phyloP scores from a whole-genome alignment of 1,140 invertebrate species.

The Pararge aegeria region DNA sequence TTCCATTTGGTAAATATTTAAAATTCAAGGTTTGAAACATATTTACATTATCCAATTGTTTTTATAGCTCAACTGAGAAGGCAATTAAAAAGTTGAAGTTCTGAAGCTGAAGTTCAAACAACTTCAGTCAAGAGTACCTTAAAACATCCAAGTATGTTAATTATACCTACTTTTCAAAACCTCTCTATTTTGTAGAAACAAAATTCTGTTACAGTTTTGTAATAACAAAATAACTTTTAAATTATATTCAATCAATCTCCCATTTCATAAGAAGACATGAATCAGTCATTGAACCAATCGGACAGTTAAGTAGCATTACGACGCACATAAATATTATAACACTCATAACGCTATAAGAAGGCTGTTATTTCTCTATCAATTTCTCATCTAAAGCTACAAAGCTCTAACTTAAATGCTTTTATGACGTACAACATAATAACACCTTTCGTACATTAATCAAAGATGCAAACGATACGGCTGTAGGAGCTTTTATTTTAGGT shows the following conservation, averaged over 20 bases:
- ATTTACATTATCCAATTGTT: too few relatives aligned
- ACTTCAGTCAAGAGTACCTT: too few relatives aligned
- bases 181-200: too few relatives aligned
- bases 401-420: background rate
- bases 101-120: too few relatives aligned
- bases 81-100: too few relatives aligned
- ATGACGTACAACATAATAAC: slow-evolving; percentile 1
- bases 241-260: background rate
- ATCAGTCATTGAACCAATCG: background rate
- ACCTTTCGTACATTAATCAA: background rate
- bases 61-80: too few relatives aligned
- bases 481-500: background rate
- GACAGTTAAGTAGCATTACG: background rate
- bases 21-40: too few relatives aligned
- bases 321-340: background rate
- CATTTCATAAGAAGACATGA: background rate
- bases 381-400: slow-evolving; percentile 3
- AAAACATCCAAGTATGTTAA: too few relatives aligned
- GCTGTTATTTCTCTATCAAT: slow-evolving; percentile 2
- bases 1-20: too few relatives aligned
- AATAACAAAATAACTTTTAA: too few relatives aligned
- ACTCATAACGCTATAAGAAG: background rate
- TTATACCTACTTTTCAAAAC: too few relatives aligned
- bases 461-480: background rate
- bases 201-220: too few relatives aligned